Conservation (phyloP, 2,888 invertebrate species). For the Rotaria macrura region DNA sequence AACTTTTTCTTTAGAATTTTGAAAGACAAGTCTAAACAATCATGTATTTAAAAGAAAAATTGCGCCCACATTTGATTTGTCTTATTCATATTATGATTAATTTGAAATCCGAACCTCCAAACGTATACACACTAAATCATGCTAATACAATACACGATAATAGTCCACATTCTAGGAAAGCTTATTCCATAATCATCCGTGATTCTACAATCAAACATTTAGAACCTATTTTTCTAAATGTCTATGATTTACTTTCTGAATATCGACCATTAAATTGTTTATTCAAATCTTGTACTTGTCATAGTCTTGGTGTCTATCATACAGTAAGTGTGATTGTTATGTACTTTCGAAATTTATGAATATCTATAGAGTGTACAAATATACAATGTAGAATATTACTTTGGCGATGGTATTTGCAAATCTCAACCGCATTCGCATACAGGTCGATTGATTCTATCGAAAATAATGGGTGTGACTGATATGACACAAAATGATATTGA, state of each 20-base stretch:
- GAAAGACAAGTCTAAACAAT: too few species aligned
- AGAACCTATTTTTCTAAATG: background rate
- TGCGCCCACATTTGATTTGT: too few species aligned
- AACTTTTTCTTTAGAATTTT: too few species aligned
- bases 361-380: background rate
- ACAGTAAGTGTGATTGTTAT: background rate
- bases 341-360: background rate
- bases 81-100: too few species aligned
- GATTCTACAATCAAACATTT: background rate
- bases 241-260: background rate
- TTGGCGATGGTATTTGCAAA: background rate
- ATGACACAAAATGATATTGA: background rate
- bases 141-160: too few species aligned
- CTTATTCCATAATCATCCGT: too few species aligned
- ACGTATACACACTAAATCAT: too few species aligned
- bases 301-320: background rate
- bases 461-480: background rate
- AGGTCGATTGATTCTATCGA: background rate
- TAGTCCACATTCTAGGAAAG: too few species aligned
- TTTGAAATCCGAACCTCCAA: too few species aligned
- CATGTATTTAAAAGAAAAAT: too few species aligned
- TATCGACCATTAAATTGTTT: background rate
- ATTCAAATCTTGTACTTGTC: background rate
- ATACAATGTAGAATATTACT: background rate
- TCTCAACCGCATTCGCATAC: background rate